Conservation (phyloP, 2,888 invertebrate genomes). For the Elysia crispata region DNA sequence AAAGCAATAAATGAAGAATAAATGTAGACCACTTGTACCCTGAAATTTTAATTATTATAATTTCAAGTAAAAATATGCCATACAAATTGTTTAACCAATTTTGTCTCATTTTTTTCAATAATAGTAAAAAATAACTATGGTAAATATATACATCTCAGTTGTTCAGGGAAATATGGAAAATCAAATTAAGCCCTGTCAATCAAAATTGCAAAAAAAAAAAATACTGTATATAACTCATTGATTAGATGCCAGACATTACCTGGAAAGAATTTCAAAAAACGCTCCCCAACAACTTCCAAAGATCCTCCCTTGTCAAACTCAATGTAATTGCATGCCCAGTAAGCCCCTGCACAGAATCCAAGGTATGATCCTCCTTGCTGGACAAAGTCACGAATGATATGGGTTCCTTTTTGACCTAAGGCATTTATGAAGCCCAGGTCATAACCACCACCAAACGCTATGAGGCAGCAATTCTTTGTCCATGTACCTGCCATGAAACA, state of each 20-base stretch:
- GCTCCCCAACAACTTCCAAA: constrained; percentile 68
- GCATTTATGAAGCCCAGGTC: constrained; percentile 68
- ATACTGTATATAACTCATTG: too few species aligned
- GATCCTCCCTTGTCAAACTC: constrained; percentile 73
- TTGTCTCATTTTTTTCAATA: too few species aligned
- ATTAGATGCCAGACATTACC: constrained; percentile 54
- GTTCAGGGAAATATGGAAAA: too few species aligned
- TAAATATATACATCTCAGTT: too few species aligned
- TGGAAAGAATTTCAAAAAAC: constrained; percentile 70
- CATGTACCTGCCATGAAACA: constrained; percentile 1
- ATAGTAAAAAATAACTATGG: too few species aligned
- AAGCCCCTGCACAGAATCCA: constrained; percentile 73
- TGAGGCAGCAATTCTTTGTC: constrained; percentile 48
- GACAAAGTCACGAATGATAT: constrained; percentile 64
- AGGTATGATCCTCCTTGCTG: constrained; percentile 70
- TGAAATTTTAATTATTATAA: too few species aligned
- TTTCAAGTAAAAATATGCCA: too few species aligned
- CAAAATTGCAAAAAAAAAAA: too few species aligned
- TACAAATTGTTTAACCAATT: too few species aligned
- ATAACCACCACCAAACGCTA: constrained; percentile 73
- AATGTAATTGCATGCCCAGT: constrained; percentile 70
- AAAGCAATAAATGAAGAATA: too few species aligned
- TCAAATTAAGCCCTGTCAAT: too few species aligned
- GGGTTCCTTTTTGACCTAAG: constrained; percentile 61
- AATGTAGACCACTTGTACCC: too few species aligned